Evolutionary conservation across 2,888 invertebrate species (phyloP), one percentile per base, ranked within the genome.

Genomic region (Scaptomyza tumidula): DNA sequence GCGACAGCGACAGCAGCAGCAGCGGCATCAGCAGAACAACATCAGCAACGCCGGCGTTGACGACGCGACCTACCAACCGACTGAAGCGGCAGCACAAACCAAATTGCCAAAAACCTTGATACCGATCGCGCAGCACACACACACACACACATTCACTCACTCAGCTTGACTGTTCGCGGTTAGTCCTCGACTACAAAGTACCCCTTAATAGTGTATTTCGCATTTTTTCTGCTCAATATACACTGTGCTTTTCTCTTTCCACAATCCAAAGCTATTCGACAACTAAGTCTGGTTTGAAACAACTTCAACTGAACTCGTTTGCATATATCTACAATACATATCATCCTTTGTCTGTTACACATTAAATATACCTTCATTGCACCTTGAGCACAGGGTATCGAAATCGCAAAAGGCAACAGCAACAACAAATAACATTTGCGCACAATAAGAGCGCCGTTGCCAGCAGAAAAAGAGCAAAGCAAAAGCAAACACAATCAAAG

Each of bases 91-190:
- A 86, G 76, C 78, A 81, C 84, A 80, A 87, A 89, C 86, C 80
- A 89, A 90, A 90, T 90, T 90, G 90, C 90, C 90, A 90, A 90
- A 90, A 90, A 90, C 90, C 90, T 90, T 90, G 90, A 90, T 90
- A 90, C 90, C 90, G 90, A 90, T 90, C 90, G 85, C 81, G 70
- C 56, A 78, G 73, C 77, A 72, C 58, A 77, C 74, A 72, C 65
- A 75, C 62, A 77, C 54, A 71, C 43, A 50, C 56, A 52, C 54
- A 53, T 55, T 49, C 54, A 72, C 57, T 49, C 0, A 16, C 46
- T 52, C 53, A 66, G 45, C 13, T 16, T 29, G 24, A 3, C 19
- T 16, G 10, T n/a, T 46, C 6, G 14, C 44, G 29, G 16, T 46
- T 41, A 44, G 16, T 31, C 19, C 35, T 37, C 58, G 75, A 71